Conservation (phyloP, 2,797 vertebrate species). For the Pelochelys cantorii region DNA sequence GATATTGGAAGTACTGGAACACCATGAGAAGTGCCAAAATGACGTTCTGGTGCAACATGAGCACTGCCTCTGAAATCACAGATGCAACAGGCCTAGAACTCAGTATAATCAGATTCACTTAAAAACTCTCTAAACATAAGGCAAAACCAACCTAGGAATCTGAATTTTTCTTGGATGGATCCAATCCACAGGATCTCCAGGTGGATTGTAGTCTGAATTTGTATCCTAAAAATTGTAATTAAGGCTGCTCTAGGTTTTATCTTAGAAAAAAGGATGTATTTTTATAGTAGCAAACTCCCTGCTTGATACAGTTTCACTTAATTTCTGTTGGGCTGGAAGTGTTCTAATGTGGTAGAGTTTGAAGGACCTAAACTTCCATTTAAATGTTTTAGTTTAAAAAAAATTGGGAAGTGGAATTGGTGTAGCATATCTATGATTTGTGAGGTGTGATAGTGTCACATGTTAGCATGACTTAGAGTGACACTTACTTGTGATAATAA, state of each 20-base stretch:
- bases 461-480: background rate
- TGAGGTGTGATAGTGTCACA: background rate
- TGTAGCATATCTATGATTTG: background rate
- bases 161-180: background rate
- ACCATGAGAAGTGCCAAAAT: background rate
- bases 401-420: background rate
- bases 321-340: background rate
- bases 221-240: background rate
- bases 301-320: background rate
- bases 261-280: background rate
- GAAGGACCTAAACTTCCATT: background rate
- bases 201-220: background rate
- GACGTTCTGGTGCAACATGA: background rate
- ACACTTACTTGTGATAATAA: background rate
- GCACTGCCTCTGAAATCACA: background rate
- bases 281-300: rapidly evolving
- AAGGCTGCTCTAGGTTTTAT: background rate
- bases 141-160: background rate
- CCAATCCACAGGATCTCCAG: background rate
- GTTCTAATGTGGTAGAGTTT: background rate
- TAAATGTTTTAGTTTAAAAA: background rate
- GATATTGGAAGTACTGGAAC: background rate
- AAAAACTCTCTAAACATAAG: background rate
- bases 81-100: background rate
- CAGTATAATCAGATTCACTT: background rate